A percentile compares a stretch with the other conserved stretches of the same genome.
Conservation (phyloP, 2,888 invertebrate genomes). For the Papilio gigon region DNA sequence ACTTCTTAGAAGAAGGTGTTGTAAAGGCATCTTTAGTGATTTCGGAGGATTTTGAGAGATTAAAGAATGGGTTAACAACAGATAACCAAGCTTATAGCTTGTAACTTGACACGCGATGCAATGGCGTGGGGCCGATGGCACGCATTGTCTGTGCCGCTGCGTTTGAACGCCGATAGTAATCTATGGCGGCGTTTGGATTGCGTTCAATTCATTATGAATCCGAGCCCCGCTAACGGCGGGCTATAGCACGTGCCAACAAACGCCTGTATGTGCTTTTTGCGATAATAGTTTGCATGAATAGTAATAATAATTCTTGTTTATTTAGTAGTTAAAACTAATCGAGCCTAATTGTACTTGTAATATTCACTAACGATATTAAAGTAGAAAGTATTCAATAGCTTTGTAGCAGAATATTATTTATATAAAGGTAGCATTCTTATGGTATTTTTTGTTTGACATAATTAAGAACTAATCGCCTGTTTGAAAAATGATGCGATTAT, state of each 20-base stretch:
- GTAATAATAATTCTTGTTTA: background rate
- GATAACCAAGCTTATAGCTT: conserved; percentile 28
- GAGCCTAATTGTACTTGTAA: too few species aligned
- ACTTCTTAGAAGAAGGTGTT: too few species aligned
- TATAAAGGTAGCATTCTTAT: background rate
- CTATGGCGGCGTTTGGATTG: conserved; percentile 50
- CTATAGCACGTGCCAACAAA: conserved; percentile 26
- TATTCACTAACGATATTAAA: background rate
- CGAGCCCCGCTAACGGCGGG: conserved; percentile 23
- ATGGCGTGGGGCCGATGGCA: conserved; percentile 46
- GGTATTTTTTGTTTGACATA: background rate
- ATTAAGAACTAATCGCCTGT: conserved; percentile 13
- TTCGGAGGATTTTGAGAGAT: too few species aligned
- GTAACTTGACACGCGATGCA: conserved; percentile 13
- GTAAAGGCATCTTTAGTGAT: too few species aligned
- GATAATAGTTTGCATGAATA: background rate
- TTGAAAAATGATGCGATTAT: background rate
- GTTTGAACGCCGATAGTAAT: conserved; percentile 49
- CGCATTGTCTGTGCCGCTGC: conserved; percentile 48
- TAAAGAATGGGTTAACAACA: background rate
- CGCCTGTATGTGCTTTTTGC: conserved; percentile 16
- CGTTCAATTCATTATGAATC: conserved; percentile 49
- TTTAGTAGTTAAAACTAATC: background rate
- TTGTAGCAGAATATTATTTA: background rate
- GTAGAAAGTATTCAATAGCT: background rate